Conservation (phyloP, 1,140 invertebrate species). For the Kradibia gibbosae region DNA sequence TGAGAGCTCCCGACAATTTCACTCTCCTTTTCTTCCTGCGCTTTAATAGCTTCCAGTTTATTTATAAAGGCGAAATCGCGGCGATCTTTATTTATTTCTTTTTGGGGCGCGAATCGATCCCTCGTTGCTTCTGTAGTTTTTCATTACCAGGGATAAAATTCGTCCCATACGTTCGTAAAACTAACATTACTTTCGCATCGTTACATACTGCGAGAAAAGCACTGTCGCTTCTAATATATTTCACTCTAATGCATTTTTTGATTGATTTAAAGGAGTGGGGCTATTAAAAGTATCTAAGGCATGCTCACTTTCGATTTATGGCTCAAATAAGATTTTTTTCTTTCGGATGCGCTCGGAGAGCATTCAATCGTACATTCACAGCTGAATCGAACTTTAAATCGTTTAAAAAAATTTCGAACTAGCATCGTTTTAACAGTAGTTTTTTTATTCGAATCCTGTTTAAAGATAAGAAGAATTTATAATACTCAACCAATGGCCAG, state of each 20-base stretch:
- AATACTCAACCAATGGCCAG: neutral
- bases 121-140: neutral
- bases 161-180: neutral
- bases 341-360: neutral
- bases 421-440: no score
- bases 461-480: no score
- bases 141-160: neutral
- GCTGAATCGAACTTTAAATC: neutral
- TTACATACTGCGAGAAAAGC: neutral
- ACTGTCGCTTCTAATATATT: neutral
- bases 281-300: neutral
- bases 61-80: neutral
- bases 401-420: neutral
- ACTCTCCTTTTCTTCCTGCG: conserved; percentile 47
- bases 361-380: neutral
- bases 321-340: neutral
- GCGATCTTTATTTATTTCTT: neutral
- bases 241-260: neutral
- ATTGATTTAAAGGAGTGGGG: neutral
- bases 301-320: neutral
- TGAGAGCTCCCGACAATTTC: conserved; percentile 21
- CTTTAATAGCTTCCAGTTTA: neutral
- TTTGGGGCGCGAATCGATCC: neutral
- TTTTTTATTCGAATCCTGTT: no score
- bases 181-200: neutral